Evolutionary conservation across 2,888 invertebrate species (phyloP), one percentile per base, ranked within the genome.

Genomic region (Catocala sponsa): DNA sequence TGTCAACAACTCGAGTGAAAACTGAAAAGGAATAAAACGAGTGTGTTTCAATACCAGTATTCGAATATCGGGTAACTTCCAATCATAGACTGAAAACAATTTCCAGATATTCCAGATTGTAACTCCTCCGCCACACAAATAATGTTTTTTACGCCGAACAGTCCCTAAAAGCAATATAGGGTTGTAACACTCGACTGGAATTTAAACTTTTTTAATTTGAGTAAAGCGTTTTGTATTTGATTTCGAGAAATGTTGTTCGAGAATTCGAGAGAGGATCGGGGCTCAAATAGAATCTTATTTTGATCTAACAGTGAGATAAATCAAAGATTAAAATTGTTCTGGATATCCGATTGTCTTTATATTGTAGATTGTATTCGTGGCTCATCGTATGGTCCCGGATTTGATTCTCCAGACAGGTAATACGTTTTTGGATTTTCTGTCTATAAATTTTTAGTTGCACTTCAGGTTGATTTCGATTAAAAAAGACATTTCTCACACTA

Each of bases 131-230:
- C 42, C n/a, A 38, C 25, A 42, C 44, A 53, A 53, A 44, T 53
- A 53, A 43, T 35, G 6, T 42, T 32, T 44, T 54, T 54, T 54
- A 44, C n/a, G 6, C 53, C 46, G 38, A 47, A 49, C 42, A 42
- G 33, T 43, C 12, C 54, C 50, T 54, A 55, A 61, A 70, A 70
- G 60, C 61, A 70, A 70, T 69, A 72, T 63, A 59, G 42, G 35
- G 38, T 10, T 51, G 43, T 49, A 62, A 43, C 48, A 41, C 41
- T 32, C 48, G 15, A n/a, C 32, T 33, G 53, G 35, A 53, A 57
- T 68, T 62, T 61, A 59, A 72, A 74, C 64, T 64, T 74, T 60
- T 74, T 74, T 68, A 68, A 68, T 70, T 70, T 68, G 50, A 47
- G 55, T 55, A 53, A 54, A 57, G 50, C 35, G 11, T 9, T 15